Evolutionary conservation across 2,113 vertebrate genomes (phyloP), one percentile per base, ranked within the genome.

Genomic region (Phycodurus eques): DNA sequence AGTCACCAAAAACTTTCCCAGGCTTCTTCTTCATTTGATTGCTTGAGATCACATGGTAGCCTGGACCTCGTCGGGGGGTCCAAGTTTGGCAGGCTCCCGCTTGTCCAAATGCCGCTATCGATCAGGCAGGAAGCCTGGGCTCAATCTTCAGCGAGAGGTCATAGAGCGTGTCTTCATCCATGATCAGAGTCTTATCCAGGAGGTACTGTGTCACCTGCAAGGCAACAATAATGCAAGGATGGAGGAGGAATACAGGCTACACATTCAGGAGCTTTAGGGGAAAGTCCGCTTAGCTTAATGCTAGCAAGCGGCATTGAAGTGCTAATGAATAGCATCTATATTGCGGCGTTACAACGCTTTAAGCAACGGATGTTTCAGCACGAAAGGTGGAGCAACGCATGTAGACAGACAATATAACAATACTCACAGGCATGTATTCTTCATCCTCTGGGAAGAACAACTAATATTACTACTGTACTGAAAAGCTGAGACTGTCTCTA

Each of bases 81-180:
- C 64, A 72, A 72, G 77, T 76, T 70, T 8, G 57, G 68, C 72
- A 79, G 81, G 76, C 70, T 78, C 56, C 81, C 73, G 61, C 67
- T 70, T 78, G 76, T 75, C 81, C 56, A 59, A 59, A 15, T 31
- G 33, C 31, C 5, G 59, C 14, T 35, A 75, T 31, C 27, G 81
- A 67, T 98, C 96, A 99, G 89, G 98, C 97, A 0, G 97, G 95
- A 71, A 99, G 94, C 81, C 98, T 94, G 75, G 98, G 98, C 88
- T 99, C 98, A 11, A 98, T 95, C 91, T 95, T 98, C 75, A 99
- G 92, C 0, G 97, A 99, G 76, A 99, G 93, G 75, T 96, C 97
- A 69, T 99, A 99, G 46, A 99, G 91, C 0, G 96, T 97, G 84
- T 99, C 98, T 91, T 99, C 98, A 5, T 99, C 98, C 86, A 98